These are phyloP conservation scores for Leptinotarsa undecemlineata DNA, from an alignment of 1,140 invertebrate genomes.

Conservation along the genomic window DNA sequence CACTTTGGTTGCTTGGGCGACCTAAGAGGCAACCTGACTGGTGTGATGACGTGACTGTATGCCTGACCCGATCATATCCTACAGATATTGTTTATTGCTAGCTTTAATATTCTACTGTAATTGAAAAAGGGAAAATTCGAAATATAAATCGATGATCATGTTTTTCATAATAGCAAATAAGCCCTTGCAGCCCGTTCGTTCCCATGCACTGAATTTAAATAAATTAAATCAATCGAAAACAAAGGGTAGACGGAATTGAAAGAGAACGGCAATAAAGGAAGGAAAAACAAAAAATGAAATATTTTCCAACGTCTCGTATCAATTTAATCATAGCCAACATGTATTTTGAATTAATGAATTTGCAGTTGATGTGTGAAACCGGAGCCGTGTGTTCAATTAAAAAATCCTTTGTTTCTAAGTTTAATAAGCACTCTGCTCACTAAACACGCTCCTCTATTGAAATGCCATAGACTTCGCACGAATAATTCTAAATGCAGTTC, in stretches of 20 bases:
- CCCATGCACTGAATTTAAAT: conserved; percentile 33
- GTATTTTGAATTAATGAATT: conserved; percentile 47
- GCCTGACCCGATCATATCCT: too few relatives aligned
- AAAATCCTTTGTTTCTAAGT: conserved; percentile 52
- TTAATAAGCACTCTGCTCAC: conserved; percentile 49
- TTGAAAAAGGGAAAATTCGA: conserved; percentile 1
- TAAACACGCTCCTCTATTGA: conserved; percentile 37
- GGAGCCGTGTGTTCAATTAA: conserved; percentile 50
- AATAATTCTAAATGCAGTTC: conserved; percentile 48
- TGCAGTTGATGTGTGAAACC: conserved; percentile 50
- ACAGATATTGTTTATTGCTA: background rate
- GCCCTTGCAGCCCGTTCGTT: conserved; percentile 10
- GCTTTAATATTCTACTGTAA: background rate
- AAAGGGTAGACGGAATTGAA: conserved; percentile 32
- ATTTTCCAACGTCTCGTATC: conserved; percentile 46
- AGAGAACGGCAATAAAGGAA: conserved; percentile 31
- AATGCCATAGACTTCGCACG: conserved; percentile 42
- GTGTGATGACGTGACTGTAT: too few relatives aligned
- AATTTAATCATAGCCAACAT: conserved; percentile 42
- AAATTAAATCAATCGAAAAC: conserved; percentile 43
- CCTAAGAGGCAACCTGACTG: too few relatives aligned
- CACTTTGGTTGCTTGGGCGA: too few relatives aligned
- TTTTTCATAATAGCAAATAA: conserved; percentile 17
- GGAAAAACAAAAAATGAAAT: conserved; percentile 35
- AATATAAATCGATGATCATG: conserved; percentile 19